These are phyloP conservation scores for Netelia fuscicornis DNA, from an alignment of 2,888 invertebrate genomes.

Conservation along the genomic window DNA sequence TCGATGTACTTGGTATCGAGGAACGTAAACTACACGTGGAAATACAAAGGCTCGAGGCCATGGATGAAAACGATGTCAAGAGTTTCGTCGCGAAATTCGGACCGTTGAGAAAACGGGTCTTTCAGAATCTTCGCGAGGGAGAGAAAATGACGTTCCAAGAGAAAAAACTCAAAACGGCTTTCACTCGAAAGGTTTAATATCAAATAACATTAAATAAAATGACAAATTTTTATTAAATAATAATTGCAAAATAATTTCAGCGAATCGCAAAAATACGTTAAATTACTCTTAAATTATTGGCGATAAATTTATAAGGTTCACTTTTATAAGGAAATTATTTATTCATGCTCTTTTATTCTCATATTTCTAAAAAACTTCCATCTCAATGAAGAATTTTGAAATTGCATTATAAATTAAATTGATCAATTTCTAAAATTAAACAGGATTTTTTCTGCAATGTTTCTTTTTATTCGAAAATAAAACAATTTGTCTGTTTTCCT, in stretches of 20 bases:
- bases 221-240: not conserved
- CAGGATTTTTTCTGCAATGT: too few relatives aligned
- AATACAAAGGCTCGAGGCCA: conserved; percentile 71
- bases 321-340: not conserved
- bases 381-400: not conserved
- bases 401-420: too few relatives aligned
- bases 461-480: not conserved
- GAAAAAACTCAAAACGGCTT: conserved; percentile 69
- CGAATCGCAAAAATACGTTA: too few relatives aligned
- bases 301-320: not conserved
- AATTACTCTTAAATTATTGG: too few relatives aligned
- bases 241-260: not conserved
- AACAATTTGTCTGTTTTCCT: not conserved
- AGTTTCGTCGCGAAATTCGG: conserved; percentile 73
- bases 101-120: conserved; percentile 72
- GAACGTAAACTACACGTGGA: conserved; percentile 73
- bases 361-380: not conserved
- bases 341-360: not conserved
- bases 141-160: conserved; percentile 75
- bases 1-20: conserved; percentile 72
- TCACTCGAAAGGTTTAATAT: conserved; percentile 70
- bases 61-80: conserved; percentile 62
- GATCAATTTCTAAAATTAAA: too few relatives aligned
- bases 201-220: not conserved
- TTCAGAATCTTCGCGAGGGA: conserved; percentile 71